phyloP scores from a whole-genome alignment of 2,888 invertebrate species.

The Heterodera filipjevi region DNA sequence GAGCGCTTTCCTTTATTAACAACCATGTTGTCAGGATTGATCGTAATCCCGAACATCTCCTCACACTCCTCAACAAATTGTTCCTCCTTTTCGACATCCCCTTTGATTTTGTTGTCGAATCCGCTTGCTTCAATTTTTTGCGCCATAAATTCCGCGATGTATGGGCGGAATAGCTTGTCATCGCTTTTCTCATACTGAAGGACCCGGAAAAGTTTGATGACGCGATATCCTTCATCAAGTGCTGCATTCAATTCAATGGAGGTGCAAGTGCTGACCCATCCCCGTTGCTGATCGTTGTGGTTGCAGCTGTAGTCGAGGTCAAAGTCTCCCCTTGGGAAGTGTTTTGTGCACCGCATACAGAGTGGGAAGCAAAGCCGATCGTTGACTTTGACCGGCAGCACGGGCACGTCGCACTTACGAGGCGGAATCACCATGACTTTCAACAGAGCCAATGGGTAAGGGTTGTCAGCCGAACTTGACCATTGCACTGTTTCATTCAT shows the following conservation, averaged over 20 bases:
- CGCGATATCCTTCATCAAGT: conserved; percentile 12
- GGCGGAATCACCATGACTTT: conserved; percentile 27
- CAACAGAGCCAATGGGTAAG: not conserved
- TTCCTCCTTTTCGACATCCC: not conserved
- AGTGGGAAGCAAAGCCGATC: conserved; percentile 17
- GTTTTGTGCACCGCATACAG: not conserved
- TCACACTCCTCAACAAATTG: conserved; percentile 20
- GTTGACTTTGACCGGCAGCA: conserved; percentile 18
- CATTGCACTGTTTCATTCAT: not conserved
- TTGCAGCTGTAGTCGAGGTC: not conserved
- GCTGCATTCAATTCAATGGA: conserved; percentile 26
- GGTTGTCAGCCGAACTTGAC: not conserved
- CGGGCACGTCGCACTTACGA: not conserved
- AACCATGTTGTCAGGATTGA: conserved; percentile 11
- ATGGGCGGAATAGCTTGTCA: conserved; percentile 14
- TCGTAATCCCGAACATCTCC: conserved; percentile 16
- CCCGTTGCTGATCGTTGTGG: not conserved
- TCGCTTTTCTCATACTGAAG: conserved; percentile 6
- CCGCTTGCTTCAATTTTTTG: conserved; percentile 24
- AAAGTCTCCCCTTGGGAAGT: not conserved
- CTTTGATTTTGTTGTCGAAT: conserved; percentile 10
- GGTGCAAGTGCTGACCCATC: conserved; percentile 8
- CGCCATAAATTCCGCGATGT: conserved; percentile 22
- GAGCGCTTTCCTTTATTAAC: conserved; percentile 8
- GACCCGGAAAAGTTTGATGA: conserved; percentile 24